Evolutionary conservation across 2,113 vertebrate genomes (phyloP).

Genomic region (Ibidorhyncha struthersii): DNA sequence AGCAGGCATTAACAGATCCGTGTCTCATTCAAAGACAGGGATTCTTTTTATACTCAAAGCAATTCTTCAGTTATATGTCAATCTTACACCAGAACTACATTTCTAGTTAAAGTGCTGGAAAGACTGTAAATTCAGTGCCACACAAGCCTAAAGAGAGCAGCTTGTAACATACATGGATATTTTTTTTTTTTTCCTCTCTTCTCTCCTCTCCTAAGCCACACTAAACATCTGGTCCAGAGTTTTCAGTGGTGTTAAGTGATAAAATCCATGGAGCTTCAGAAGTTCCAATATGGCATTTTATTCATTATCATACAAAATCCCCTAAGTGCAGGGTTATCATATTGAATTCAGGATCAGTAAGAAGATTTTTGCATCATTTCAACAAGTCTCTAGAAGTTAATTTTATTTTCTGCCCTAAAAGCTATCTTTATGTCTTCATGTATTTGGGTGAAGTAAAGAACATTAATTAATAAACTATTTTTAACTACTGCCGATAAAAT

Average conservation of each 20-base stretch:
- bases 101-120: slow-evolving; percentile 7
- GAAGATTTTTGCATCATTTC: neutral
- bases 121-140: neutral
- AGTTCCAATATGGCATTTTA: neutral
- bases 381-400: neutral
- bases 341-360: neutral
- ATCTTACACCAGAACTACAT: slow-evolving; percentile 6
- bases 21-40: neutral
- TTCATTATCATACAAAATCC: neutral
- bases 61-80: neutral
- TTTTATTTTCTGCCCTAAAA: neutral
- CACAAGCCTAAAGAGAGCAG: neutral
- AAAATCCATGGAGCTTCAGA: neutral
- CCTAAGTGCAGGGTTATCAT: neutral
- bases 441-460: neutral
- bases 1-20: neutral
- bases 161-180: no score
- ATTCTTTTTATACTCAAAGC: neutral
- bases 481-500: neutral
- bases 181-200: neutral
- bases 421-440: neutral
- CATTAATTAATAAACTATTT: neutral
- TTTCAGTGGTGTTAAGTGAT: neutral
- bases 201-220: neutral
- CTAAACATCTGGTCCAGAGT: neutral